phyloP scores from a whole-genome alignment of 2,113 vertebrate species.

The Tamias sibiricus region DNA sequence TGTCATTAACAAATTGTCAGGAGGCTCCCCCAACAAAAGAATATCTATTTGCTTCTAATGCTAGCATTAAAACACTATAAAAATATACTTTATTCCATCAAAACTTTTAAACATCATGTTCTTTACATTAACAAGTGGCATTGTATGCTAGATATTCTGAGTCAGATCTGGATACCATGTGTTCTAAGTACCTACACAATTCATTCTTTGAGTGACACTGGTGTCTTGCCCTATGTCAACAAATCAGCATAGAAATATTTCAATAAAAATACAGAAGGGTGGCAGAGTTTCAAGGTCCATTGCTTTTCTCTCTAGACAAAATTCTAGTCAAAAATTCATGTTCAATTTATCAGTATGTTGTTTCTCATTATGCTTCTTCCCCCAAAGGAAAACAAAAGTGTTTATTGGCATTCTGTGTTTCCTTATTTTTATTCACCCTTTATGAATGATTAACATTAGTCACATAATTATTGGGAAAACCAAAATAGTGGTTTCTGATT shows the following conservation, averaged over 20 bases:
- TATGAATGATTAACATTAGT: neutral
- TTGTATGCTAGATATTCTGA: neutral
- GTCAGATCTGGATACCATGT: constrained; percentile 49
- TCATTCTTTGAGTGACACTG: constrained; percentile 7
- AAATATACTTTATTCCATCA: neutral
- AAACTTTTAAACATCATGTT: neutral
- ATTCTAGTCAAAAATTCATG: neutral
- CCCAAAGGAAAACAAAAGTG: neutral
- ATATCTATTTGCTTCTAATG: neutral
- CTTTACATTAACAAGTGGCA: neutral
- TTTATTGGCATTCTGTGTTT: neutral
- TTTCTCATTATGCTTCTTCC: neutral
- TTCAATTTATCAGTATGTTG: neutral
- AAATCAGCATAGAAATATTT: constrained; percentile 29
- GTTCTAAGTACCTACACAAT: neutral
- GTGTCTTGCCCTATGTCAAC: constrained; percentile 47
- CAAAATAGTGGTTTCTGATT: neutral
- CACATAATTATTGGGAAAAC: neutral
- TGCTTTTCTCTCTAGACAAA: neutral
- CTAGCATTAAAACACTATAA: neutral
- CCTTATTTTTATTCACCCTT: neutral
- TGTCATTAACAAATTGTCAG: neutral
- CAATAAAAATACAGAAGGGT: constrained; percentile 23
- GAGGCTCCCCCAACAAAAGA: neutral
- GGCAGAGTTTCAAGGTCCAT: neutral